Evolutionary conservation across 2,888 invertebrate species (phyloP).

Genomic region (Patella pellucida): DNA sequence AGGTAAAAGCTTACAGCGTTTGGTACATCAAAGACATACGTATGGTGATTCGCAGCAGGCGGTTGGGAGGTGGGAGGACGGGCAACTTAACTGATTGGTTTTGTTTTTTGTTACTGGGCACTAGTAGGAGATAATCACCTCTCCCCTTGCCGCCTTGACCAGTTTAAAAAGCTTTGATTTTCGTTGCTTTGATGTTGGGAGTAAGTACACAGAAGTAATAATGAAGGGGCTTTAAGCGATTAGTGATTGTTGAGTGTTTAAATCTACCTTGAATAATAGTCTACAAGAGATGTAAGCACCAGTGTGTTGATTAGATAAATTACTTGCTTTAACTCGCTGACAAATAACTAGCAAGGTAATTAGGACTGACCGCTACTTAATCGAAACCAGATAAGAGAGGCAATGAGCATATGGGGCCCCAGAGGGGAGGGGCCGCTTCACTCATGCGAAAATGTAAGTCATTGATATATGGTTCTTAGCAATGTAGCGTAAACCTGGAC

Average conservation of each 20-base stretch:
- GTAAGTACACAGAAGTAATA: not conserved
- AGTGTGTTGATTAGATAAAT: slow-evolving; percentile 7
- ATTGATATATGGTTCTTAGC: slow-evolving; percentile 9
- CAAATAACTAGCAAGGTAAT: slow-evolving; percentile 7
- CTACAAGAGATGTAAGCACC: not conserved
- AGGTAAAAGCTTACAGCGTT: not conserved
- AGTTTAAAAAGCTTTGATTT: slow-evolving; percentile 12
- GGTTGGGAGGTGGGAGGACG: not conserved
- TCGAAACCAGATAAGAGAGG: not conserved
- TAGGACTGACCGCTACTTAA: slow-evolving; percentile 7
- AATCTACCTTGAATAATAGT: slow-evolving; percentile 10
- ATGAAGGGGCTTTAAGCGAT: slow-evolving; percentile 9
- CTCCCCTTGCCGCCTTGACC: not conserved
- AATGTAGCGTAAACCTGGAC: slow-evolving; percentile 7
- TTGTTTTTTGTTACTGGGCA: not conserved
- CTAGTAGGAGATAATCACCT: not conserved
- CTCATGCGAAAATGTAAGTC: slow-evolving; percentile 6
- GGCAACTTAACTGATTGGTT: not conserved
- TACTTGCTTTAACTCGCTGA: slow-evolving; percentile 3
- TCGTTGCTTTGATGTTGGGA: not conserved
- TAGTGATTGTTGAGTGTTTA: slow-evolving; percentile 11
- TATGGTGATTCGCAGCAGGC: not conserved
- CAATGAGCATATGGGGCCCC: slow-evolving; percentile 2
- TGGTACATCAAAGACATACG: not conserved
- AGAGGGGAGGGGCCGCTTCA: slow-evolving; percentile 1